Percentiles rank a stretch among this genome's conserved stretches.
These are phyloP conservation scores for Plagodis dolabraria DNA, from an alignment of 2,888 invertebrate species.

Conservation along the genomic window DNA sequence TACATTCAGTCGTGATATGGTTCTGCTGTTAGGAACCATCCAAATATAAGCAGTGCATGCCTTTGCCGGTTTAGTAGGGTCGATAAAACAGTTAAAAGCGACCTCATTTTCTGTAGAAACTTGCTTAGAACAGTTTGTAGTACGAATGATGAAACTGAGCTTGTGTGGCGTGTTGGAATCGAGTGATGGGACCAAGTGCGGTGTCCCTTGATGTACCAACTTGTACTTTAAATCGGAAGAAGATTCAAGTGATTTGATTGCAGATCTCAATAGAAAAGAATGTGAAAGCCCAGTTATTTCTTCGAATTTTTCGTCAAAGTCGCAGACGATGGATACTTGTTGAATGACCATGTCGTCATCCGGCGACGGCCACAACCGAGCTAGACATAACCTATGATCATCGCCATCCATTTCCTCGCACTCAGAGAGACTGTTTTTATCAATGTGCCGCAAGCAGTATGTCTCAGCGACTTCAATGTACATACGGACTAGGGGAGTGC, in stretches of 20 bases:
- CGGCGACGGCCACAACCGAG: conserved; percentile 64
- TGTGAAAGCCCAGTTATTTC: conserved; percentile 59
- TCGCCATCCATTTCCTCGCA: conserved; percentile 69
- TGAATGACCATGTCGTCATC: conserved; percentile 62
- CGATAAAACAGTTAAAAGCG: conserved; percentile 51
- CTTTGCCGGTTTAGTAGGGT: conserved; percentile 46
- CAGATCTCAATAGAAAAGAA: conserved; percentile 48
- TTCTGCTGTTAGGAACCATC: conserved; percentile 52
- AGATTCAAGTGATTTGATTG: conserved; percentile 57
- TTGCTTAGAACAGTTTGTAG: conserved; percentile 66
- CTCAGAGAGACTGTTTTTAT: conserved; percentile 44
- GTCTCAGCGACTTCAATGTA: conserved; percentile 68
- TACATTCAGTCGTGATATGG: conserved; percentile 48
- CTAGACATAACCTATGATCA: conserved; percentile 61
- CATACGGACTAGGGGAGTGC: conserved; percentile 56
- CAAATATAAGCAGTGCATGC: conserved; percentile 60
- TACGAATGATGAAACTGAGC: conserved; percentile 55
- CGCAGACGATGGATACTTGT: conserved; percentile 60
- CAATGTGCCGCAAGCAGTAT: conserved; percentile 58
- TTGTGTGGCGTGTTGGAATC: conserved; percentile 55
- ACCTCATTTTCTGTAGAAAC: conserved; percentile 36
- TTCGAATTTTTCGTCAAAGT: conserved; percentile 58
- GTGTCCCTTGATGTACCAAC: conserved; percentile 60
- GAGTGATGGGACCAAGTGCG: conserved; percentile 61
- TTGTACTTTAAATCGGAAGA: conserved; percentile 51